These are phyloP conservation scores for Cheirogaleus medius DNA, from an alignment of 2,113 vertebrate genomes.

Conservation along the genomic window DNA sequence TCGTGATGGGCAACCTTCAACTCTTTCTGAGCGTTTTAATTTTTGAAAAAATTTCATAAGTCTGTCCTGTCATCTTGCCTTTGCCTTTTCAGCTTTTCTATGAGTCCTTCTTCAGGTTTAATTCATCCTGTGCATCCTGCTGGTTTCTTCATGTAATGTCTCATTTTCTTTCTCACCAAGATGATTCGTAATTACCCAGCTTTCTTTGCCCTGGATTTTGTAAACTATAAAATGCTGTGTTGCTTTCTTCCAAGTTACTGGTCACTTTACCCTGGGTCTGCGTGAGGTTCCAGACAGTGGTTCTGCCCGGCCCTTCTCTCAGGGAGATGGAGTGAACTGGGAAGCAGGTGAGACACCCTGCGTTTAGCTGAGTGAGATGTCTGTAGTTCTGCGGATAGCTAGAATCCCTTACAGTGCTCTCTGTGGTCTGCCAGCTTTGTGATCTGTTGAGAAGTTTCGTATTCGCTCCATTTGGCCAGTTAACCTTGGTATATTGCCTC, in stretches of 20 bases:
- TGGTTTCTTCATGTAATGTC: not conserved
- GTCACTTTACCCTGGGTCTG: not conserved
- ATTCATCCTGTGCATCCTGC: not conserved
- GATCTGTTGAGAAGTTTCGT: not conserved
- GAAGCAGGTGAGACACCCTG: not conserved
- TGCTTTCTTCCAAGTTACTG: not conserved
- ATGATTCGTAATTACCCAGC: not conserved
- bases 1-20: not conserved
- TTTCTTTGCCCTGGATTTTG: conserved; percentile 31
- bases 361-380: not conserved
- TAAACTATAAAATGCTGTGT: not conserved
- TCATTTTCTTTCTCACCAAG: conserved; percentile 9
- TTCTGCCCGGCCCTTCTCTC: not conserved
- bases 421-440: not conserved
- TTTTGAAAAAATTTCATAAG: not conserved
- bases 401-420: not conserved
- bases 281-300: not conserved
- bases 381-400: not conserved
- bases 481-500: not conserved
- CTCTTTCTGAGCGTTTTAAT: not conserved
- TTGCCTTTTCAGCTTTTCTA: not conserved
- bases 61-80: not conserved
- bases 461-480: not conserved
- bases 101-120: not conserved
- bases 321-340: not conserved